Evolutionary conservation across 2,113 vertebrate species (phyloP).

Genomic region (Nothobranchius kuhntae): DNA sequence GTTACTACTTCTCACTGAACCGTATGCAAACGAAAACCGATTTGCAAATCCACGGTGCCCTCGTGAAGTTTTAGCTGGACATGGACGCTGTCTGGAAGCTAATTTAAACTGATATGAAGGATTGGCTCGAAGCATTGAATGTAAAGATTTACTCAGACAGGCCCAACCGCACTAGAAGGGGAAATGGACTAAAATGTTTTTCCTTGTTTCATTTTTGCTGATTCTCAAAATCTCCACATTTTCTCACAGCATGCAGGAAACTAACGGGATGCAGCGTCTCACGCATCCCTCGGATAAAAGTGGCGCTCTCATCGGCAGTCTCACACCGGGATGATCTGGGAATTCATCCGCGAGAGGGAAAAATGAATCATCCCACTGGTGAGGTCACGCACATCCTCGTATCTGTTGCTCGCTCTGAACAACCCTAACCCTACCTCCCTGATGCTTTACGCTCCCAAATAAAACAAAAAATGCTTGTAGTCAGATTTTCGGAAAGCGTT

Average conservation of each 20-base stretch:
- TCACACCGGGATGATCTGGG: constrained; percentile 39
- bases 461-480: constrained; percentile 11
- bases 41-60: constrained; percentile 2
- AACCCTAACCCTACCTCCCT: not conserved
- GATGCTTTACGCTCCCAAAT: not conserved
- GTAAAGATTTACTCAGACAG: no score
- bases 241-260: constrained; percentile 24
- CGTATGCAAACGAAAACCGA: constrained; percentile 49
- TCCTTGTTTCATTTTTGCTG: no score
- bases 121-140: no score
- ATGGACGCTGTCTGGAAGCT: constrained; percentile 1
- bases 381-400: constrained; percentile 66
- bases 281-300: constrained; percentile 12
- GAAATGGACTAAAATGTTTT: no score
- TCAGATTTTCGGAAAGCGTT: constrained; percentile 32
- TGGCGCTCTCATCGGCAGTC: constrained; percentile 17
- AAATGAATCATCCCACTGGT: constrained; percentile 48
- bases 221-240: no score
- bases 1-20: constrained; percentile 48
- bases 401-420: constrained; percentile 56
- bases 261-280: constrained; percentile 6
- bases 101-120: not conserved
- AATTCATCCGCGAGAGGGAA: constrained; percentile 43
- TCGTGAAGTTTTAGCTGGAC: constrained; percentile 1
- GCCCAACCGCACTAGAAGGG: no score